phyloP scores from a whole-genome alignment of 2,888 invertebrate genomes.

The Erynnis tages region DNA sequence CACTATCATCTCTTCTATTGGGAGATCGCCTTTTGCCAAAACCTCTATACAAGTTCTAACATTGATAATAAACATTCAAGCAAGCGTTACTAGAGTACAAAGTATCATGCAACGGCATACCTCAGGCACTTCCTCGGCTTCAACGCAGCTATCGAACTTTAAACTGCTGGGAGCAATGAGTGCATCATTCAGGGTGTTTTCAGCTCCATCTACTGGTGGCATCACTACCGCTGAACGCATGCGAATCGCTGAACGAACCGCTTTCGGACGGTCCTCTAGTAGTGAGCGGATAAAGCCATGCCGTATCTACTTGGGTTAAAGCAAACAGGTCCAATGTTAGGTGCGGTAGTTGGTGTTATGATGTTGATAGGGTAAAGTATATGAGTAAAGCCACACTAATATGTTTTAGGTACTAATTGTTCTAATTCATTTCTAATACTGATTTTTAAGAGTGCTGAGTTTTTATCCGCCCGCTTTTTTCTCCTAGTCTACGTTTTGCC shows the following conservation, averaged over 20 bases:
- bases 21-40: no score
- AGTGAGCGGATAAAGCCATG: constrained; percentile 47
- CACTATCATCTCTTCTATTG: no score
- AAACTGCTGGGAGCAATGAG: not conserved
- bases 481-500: no score
- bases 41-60: not conserved
- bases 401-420: no score
- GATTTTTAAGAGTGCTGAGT: no score
- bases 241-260: constrained; percentile 44
- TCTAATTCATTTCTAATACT: no score
- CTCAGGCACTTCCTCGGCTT: constrained; percentile 23
- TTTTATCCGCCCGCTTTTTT: no score
- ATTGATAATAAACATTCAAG: constrained; percentile 1
- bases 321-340: no score
- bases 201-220: constrained; percentile 44
- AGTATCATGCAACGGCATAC: not conserved
- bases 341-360: no score
- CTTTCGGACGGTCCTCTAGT: constrained; percentile 39
- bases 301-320: constrained; percentile 58
- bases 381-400: no score
- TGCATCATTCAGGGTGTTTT: not conserved
- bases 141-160: constrained; percentile 13
- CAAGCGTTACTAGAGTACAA: no score
- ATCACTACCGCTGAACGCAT: constrained; percentile 52
- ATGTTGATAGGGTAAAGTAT: no score